A percentile compares a stretch with the other conserved stretches of the same genome.
These are phyloP conservation scores for Melanogrammus aeglefinus DNA, from an alignment of 2,797 vertebrate genomes.

Conservation along the genomic window DNA sequence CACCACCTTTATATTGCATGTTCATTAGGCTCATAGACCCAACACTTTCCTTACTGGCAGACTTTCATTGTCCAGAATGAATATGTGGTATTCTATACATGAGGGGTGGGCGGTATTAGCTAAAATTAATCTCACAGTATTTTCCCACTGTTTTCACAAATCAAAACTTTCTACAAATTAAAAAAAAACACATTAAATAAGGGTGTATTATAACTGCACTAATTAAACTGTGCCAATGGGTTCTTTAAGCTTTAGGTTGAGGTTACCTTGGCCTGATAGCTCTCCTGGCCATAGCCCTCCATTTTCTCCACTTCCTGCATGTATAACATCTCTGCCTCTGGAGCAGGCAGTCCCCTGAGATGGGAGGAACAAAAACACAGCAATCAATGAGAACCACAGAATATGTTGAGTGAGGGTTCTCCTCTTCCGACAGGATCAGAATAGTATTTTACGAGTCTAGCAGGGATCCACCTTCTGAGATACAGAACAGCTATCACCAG, in stretches of 20 bases:
- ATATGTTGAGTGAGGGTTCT: too few species aligned
- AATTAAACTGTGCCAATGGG: not conserved
- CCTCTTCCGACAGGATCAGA: not conserved
- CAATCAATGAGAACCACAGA: not conserved
- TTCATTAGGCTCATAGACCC: not conserved
- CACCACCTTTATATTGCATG: not conserved
- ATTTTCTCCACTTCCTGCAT: constrained; percentile 98
- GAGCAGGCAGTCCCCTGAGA: constrained; percentile 84
- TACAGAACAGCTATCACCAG: not conserved
- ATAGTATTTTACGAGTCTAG: not conserved
- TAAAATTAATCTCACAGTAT: not conserved
- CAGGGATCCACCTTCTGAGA: not conserved
- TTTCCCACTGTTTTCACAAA: too few species aligned
- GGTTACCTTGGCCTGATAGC: constrained; percentile 92
- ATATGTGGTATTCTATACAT: not conserved
- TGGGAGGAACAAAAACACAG: not conserved
- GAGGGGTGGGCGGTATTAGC: not conserved
- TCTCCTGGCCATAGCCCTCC: constrained; percentile 95
- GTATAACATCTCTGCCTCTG: constrained; percentile 94
- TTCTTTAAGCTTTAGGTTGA: not conserved
- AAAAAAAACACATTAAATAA: not conserved
- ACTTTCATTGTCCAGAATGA: not conserved
- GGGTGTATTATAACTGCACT: not conserved
- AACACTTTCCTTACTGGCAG: not conserved
- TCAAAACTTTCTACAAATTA: not conserved